Conservation (phyloP, 2,888 invertebrate genomes). For the Pachydiplax longipennis region DNA sequence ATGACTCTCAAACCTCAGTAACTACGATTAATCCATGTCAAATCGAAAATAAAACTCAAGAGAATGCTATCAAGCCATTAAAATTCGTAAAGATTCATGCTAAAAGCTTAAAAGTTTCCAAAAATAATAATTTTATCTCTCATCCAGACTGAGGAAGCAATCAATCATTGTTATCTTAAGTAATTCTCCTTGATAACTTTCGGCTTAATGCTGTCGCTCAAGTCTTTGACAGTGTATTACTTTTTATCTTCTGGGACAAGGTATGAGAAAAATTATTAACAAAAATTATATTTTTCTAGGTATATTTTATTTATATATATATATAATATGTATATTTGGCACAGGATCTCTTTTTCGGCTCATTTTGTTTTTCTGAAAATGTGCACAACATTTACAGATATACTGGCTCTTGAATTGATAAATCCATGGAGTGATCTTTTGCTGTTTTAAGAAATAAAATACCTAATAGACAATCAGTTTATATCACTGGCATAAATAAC, state of each 20-base stretch:
- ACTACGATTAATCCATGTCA: too few species aligned
- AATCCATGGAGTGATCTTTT: conserved; percentile 30
- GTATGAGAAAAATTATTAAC: conserved; percentile 40
- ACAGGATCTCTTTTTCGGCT: conserved; percentile 44
- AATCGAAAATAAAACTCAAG: too few species aligned
- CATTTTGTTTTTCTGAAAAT: conserved; percentile 37
- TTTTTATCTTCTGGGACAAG: conserved; percentile 39
- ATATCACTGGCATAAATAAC: conserved; percentile 29
- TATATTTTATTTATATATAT: conserved; percentile 41
- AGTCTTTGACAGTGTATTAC: not conserved
- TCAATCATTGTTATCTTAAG: not conserved
- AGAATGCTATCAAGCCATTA: not conserved
- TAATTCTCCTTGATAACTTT: not conserved
- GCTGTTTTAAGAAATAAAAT: conserved; percentile 11
- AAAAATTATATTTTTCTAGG: conserved; percentile 37
- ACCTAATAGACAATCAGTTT: conserved; percentile 26
- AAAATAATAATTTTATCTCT: not conserved
- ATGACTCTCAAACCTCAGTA: too few species aligned
- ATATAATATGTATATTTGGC: conserved; percentile 45
- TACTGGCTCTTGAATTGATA: conserved; percentile 43
- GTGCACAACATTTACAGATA: conserved; percentile 44
- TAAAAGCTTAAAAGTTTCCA: not conserved
- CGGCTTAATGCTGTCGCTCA: not conserved
- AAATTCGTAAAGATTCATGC: not conserved
- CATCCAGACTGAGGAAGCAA: not conserved